Conservation (phyloP, 1,140 invertebrate genomes). For the Apis florea region DNA sequence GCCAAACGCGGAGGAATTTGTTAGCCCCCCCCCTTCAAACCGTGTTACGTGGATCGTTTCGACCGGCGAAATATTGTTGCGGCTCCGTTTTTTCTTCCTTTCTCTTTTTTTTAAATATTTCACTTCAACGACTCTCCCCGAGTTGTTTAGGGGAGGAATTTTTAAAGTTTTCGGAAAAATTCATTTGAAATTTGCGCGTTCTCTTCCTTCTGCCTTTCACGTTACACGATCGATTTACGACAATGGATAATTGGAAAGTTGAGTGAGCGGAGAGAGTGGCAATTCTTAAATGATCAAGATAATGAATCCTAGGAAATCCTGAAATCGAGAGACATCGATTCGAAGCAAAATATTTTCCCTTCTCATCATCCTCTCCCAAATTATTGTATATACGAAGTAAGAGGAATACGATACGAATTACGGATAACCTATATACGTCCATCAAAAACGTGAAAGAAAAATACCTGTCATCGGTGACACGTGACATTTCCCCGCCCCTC, state of each 20-base stretch:
- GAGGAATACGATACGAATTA: background rate
- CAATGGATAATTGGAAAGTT: background rate
- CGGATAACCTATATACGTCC: background rate
- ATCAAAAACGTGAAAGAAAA: background rate
- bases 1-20: constrained; percentile 4
- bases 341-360: too few relatives aligned
- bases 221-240: background rate
- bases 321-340: too few relatives aligned
- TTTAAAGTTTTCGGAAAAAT: background rate
- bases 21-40: background rate
- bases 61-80: background rate
- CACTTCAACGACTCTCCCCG: background rate
- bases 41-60: background rate
- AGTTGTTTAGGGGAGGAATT: background rate
- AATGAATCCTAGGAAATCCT: too few relatives aligned
- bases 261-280: too few relatives aligned
- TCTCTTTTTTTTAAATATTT: constrained; percentile 23
- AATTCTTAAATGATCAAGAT: too few relatives aligned
- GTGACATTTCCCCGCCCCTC: background rate
- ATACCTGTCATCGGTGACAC: background rate
- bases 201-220: background rate
- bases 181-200: background rate
- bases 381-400: too few relatives aligned
- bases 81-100: too few relatives aligned
- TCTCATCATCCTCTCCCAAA: too few relatives aligned